A percentile compares a stretch with the other conserved stretches of the same genome.
Evolutionary conservation across 2,113 vertebrate genomes (phyloP).

Genomic region (Chloropsis cyanopogon): DNA sequence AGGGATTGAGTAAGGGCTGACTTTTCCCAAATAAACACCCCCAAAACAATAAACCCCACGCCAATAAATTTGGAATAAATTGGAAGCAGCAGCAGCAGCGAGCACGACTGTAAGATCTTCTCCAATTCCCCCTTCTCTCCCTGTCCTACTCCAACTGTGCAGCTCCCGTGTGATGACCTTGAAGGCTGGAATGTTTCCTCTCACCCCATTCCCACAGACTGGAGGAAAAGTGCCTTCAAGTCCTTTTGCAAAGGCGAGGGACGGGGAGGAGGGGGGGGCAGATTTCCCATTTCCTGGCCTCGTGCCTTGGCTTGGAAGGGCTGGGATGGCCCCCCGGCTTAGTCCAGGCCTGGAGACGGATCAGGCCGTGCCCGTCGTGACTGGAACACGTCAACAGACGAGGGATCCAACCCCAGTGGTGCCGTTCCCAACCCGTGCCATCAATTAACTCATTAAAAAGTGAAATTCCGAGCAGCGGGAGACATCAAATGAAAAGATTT

Average conservation of each 20-base stretch:
- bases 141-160: rapidly evolving
- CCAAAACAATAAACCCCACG: neutral
- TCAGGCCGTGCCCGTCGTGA: neutral
- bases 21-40: neutral
- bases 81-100: neutral
- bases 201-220: neutral
- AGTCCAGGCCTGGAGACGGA: neutral
- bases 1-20: too few relatives aligned
- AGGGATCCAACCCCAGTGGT: neutral
- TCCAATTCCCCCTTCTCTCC: neutral
- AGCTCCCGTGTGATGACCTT: neutral
- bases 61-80: neutral
- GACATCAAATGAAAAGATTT: neutral
- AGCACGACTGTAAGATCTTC: rapidly evolving
- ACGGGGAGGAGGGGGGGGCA: neutral
- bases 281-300: neutral
- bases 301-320: neutral
- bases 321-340: neutral
- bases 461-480: neutral
- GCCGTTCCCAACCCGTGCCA: neutral
- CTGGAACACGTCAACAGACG: neutral
- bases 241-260: neutral
- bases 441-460: constrained; percentile 1
- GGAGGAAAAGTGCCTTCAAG: neutral
- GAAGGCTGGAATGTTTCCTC: neutral